phyloP scores from a whole-genome alignment of 2,797 vertebrate species.

The Squalus acanthias region DNA sequence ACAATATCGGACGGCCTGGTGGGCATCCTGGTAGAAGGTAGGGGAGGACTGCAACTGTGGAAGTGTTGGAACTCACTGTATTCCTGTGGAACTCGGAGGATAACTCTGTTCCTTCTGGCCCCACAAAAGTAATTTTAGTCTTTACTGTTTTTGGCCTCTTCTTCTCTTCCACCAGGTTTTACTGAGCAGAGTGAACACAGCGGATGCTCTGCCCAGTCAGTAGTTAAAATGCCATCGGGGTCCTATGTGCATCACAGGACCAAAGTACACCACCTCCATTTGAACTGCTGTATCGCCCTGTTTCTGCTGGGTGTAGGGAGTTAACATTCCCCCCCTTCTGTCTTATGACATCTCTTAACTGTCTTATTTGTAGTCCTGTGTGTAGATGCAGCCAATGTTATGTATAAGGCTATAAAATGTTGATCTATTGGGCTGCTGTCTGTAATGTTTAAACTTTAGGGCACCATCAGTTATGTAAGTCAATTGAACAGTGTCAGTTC shows the following conservation, averaged over 20 bases:
- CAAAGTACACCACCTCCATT: background rate
- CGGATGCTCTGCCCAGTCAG: background rate
- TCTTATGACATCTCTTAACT: background rate
- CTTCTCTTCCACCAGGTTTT: background rate
- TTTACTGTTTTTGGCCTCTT: background rate
- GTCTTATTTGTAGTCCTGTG: background rate
- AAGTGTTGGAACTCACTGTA: background rate
- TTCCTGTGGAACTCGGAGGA: background rate
- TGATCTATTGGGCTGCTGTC: background rate
- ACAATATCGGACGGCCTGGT: background rate
- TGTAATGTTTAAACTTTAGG: background rate
- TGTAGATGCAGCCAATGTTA: background rate
- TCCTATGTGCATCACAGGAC: too few relatives aligned
- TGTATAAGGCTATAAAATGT: background rate
- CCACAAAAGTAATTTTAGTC: background rate
- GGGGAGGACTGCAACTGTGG: background rate
- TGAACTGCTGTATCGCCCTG: background rate
- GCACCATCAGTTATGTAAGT: background rate
- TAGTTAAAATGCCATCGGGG: background rate
- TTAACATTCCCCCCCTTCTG: background rate
- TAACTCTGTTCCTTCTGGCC: background rate
- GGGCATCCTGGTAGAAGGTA: too few relatives aligned
- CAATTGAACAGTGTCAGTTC: background rate
- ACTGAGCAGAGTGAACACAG: background rate
- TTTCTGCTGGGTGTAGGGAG: background rate